phyloP scores from a whole-genome alignment of 2,113 vertebrate species.

The Podocnemis expansa region DNA sequence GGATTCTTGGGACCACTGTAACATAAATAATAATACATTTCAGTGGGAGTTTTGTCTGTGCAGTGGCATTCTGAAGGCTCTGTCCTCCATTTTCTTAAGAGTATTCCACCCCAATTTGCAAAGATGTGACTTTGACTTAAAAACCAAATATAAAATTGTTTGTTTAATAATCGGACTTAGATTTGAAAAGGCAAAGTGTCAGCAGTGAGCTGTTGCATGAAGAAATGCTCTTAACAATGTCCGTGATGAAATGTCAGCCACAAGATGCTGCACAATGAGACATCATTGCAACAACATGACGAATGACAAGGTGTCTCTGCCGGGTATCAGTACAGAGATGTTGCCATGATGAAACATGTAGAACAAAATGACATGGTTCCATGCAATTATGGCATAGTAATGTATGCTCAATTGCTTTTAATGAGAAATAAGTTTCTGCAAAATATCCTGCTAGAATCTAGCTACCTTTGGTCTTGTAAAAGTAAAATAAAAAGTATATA shows the following conservation, averaged over 20 bases:
- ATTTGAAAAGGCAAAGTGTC: constrained; percentile 13
- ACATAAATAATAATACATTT: background rate
- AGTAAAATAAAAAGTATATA: constrained; percentile 30
- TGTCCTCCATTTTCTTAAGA: background rate
- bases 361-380: background rate
- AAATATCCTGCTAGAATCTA: background rate
- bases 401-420: constrained; percentile 11
- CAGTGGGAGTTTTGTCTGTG: background rate
- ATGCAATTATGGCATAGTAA: background rate
- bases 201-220: background rate
- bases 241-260: constrained; percentile 48
- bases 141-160: constrained; percentile 2
- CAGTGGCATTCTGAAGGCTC: background rate
- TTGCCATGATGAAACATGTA: background rate
- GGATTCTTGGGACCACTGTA: background rate
- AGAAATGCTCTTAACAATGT: background rate
- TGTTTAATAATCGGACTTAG: constrained; percentile 42
- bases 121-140: background rate
- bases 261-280: constrained; percentile 17
- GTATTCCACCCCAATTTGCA: background rate
- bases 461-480: background rate
- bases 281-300: background rate
- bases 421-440: constrained; percentile 1
- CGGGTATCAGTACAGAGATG: background rate
- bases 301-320: background rate